phyloP scores from a whole-genome alignment of 1,140 invertebrate genomes.

The Parasteatoda tepidariorum region DNA sequence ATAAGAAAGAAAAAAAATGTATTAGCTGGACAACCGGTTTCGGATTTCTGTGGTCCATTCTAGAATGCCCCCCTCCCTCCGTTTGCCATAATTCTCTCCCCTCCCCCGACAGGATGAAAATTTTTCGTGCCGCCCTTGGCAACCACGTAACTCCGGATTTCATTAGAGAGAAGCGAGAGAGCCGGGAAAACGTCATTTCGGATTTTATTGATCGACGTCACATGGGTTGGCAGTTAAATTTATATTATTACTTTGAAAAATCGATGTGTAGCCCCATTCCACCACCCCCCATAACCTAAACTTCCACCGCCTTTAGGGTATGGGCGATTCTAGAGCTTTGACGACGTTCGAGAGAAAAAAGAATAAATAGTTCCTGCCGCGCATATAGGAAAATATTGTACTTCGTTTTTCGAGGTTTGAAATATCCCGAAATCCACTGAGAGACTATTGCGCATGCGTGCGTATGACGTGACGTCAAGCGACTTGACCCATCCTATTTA shows the following conservation, averaged over 20 bases:
- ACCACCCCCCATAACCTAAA: neutral
- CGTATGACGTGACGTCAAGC: neutral
- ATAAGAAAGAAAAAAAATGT: no score
- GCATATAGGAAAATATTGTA: neutral
- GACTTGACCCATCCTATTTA: neutral
- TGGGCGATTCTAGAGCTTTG: neutral
- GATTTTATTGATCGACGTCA: slow-evolving; percentile 58
- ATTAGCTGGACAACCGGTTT: no score
- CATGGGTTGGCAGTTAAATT: slow-evolving; percentile 57
- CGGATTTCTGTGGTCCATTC: no score
- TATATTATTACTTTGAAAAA: slow-evolving; percentile 58
- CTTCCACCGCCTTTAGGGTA: neutral
- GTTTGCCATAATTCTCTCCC: no score
- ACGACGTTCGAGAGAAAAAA: neutral
- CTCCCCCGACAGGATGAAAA: neutral
- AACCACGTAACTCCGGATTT: slow-evolving; percentile 17
- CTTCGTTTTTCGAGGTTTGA: neutral
- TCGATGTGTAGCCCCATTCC: slow-evolving; percentile 2
- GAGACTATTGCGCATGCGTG: neutral
- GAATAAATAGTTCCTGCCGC: neutral
- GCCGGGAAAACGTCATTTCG: slow-evolving; percentile 51
- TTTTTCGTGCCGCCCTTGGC: neutral
- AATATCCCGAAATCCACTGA: neutral
- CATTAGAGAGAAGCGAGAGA: slow-evolving; percentile 28
- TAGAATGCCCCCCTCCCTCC: no score